Evolutionary conservation across 1,140 invertebrate genomes (phyloP).

Genomic region (Zaprionus davidi): DNA sequence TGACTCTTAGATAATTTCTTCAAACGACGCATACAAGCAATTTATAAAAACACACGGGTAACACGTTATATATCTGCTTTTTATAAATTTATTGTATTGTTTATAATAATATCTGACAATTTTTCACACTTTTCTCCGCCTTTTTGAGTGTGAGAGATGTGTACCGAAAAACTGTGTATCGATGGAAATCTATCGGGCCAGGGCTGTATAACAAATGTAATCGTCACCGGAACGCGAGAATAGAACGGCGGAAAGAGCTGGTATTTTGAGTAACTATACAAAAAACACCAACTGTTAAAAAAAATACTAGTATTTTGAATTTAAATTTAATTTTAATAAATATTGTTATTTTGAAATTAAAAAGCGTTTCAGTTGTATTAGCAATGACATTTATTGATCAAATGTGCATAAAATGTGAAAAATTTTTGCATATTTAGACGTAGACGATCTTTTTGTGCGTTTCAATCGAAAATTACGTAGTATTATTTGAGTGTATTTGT

Average conservation of each 20-base stretch:
- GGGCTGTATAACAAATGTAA: background rate
- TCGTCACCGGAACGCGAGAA: background rate
- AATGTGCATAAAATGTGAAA: constrained; percentile 1
- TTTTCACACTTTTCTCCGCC: constrained; percentile 63
- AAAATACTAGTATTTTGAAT: background rate
- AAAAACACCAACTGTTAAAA: background rate
- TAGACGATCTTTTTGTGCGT: constrained; percentile 55
- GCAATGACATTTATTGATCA: background rate
- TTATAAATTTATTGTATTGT: constrained; percentile 20
- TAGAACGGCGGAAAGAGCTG: constrained; percentile 2
- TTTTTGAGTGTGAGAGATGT: constrained; percentile 44
- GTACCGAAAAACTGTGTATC: constrained; percentile 28
- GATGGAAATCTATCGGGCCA: constrained; percentile 26
- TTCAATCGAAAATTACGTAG: constrained; percentile 8
- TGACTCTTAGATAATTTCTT: constrained; percentile 72
- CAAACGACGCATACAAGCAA: constrained; percentile 56
- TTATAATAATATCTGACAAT: constrained; percentile 56
- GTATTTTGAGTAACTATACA: background rate
- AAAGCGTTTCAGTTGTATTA: background rate
- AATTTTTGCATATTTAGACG: constrained; percentile 37
- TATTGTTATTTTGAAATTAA: background rate
- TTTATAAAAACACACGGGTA: constrained; percentile 38
- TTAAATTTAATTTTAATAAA: background rate
- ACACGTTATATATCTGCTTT: constrained; percentile 31
- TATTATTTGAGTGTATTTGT: background rate